Percentiles rank a stretch among this genome's conserved stretches.
Evolutionary conservation across 2,888 invertebrate species (phyloP).

Genomic region (Epinotia nisella): DNA sequence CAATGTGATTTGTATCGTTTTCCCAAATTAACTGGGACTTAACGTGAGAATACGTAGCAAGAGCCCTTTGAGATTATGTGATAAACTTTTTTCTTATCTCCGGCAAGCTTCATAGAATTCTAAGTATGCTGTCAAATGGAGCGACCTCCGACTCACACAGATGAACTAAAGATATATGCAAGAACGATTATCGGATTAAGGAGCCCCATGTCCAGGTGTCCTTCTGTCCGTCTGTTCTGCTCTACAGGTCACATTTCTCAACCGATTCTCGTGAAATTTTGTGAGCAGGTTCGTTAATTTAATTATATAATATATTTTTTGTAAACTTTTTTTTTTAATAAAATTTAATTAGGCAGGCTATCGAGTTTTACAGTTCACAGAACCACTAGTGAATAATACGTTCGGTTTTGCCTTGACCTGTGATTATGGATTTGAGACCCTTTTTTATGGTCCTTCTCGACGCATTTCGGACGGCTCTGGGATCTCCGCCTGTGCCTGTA

Average conservation of each 20-base stretch:
- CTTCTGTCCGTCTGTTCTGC: no score
- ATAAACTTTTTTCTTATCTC: conserved; percentile 23
- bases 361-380: no score
- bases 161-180: conserved; percentile 26
- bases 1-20: conserved; percentile 39
- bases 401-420: neutral
- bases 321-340: no score
- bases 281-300: no score
- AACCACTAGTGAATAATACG: neutral
- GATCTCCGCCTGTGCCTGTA: no score
- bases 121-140: conserved; percentile 19
- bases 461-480: no score
- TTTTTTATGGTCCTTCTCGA: no score
- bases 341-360: no score
- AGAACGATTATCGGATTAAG: conserved; percentile 22
- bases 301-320: no score
- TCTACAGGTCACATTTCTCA: no score
- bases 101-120: conserved; percentile 26
- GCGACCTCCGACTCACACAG: conserved; percentile 24
- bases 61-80: conserved; percentile 33
- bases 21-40: conserved; percentile 43
- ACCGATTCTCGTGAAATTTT: no score
- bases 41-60: conserved; percentile 39
- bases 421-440: neutral
- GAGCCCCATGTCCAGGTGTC: no score